These are phyloP conservation scores for Styela plicata DNA, from an alignment of 23 tunicate species.

Conservation along the genomic window DNA sequence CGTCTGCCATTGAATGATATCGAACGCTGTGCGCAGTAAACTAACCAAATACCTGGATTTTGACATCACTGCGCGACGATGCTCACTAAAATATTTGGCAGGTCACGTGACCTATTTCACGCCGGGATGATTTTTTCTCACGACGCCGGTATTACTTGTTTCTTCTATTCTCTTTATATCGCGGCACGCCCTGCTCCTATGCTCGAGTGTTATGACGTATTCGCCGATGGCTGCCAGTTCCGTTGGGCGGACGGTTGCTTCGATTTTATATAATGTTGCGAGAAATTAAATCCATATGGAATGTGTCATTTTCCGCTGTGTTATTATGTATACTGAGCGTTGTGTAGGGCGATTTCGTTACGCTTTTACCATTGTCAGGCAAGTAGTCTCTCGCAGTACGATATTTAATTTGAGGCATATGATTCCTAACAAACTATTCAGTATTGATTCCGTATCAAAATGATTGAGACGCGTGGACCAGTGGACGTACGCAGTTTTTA, in stretches of 20 bases:
- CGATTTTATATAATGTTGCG: background rate
- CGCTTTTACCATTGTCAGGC: too few relatives aligned
- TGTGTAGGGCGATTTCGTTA: too few relatives aligned
- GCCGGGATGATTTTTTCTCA: background rate
- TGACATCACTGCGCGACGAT: background rate
- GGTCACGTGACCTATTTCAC: background rate
- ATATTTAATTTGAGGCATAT: too few relatives aligned
- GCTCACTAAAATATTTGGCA: background rate
- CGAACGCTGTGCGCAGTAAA: background rate
- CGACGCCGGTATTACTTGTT: background rate
- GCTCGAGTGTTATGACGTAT: conserved; percentile 4
- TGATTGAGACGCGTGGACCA: too few relatives aligned
- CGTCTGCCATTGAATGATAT: too few relatives aligned
- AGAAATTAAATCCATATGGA: background rate
- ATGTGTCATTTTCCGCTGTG: too few relatives aligned
- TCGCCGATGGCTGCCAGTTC: background rate
- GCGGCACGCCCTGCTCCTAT: conserved; percentile 21
- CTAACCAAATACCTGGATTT: background rate
- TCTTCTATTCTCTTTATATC: conserved; percentile 11
- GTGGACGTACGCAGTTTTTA: too few relatives aligned
- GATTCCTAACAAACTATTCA: too few relatives aligned
- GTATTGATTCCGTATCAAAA: too few relatives aligned
- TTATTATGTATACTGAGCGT: too few relatives aligned
- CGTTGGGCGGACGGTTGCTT: background rate
- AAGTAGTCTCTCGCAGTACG: too few relatives aligned